These are phyloP conservation scores for Ispidina picta DNA, from an alignment of 2,797 vertebrate genomes.

Conservation along the genomic window DNA sequence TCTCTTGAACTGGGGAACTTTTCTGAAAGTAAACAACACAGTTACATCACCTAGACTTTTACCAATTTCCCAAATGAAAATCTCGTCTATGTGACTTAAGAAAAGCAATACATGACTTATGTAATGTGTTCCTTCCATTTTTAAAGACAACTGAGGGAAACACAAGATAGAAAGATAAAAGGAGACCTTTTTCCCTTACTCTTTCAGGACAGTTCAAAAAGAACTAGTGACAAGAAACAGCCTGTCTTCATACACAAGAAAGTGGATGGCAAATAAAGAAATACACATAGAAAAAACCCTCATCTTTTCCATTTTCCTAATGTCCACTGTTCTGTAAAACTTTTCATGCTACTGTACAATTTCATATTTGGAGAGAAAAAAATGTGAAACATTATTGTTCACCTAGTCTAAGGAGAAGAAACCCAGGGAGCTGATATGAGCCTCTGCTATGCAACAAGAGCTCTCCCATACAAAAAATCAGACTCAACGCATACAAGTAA, in stretches of 20 bases:
- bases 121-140: background rate
- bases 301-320: background rate
- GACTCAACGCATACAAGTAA: slow-evolving; percentile 19
- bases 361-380: slow-evolving; percentile 4
- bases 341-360: background rate
- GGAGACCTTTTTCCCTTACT: background rate
- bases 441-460: background rate
- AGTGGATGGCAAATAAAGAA: background rate
- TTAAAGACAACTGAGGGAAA: slow-evolving; percentile 1
- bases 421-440: background rate
- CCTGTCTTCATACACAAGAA: background rate
- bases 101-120: background rate
- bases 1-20: background rate
- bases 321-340: background rate
- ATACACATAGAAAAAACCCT: background rate
- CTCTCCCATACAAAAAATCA: slow-evolving; percentile 33
- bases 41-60: background rate
- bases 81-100: background rate
- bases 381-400: background rate
- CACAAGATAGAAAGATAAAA: background rate
- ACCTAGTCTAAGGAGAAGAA: background rate
- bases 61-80: background rate
- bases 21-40: background rate
- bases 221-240: background rate
- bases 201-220: slow-evolving; percentile 41